Conservation (phyloP, 2,888 invertebrate genomes). For the Neoaliturus tenellus region DNA sequence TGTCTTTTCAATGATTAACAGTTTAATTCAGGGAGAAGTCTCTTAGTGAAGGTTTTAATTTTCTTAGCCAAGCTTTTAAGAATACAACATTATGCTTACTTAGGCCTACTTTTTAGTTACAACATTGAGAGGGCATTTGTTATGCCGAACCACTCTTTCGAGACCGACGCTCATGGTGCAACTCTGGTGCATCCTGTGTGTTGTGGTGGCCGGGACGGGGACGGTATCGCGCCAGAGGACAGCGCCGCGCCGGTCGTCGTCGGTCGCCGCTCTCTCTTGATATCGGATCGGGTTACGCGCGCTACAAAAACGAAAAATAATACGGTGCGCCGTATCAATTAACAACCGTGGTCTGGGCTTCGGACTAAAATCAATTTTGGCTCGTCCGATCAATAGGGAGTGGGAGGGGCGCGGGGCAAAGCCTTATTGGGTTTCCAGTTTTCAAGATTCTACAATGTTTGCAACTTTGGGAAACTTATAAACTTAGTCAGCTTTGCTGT, state of each 20-base stretch:
- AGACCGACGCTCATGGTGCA: background rate
- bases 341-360: slow-evolving; percentile 47
- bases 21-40: too few species aligned
- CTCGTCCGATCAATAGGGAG: slow-evolving; percentile 35
- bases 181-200: background rate
- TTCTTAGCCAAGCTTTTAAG: too few species aligned
- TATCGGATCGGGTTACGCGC: slow-evolving; percentile 34
- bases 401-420: background rate
- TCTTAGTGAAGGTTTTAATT: too few species aligned
- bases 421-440: background rate
- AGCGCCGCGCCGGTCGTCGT: background rate
- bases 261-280: slow-evolving; percentile 26
- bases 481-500: too few species aligned
- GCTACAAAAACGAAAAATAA: slow-evolving; percentile 50
- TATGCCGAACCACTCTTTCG: too few species aligned
- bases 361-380: slow-evolving; percentile 47
- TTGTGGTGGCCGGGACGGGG: too few species aligned
- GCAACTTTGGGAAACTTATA: too few species aligned
- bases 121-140: too few species aligned
- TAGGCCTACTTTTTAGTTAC: too few species aligned
- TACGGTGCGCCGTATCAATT: slow-evolving; percentile 43
- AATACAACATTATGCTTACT: too few species aligned
- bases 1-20: too few species aligned
- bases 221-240: background rate
- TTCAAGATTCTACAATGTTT: too few species aligned